Percentiles rank a stretch among this genome's conserved stretches.
These are phyloP conservation scores for Monarcha castaneiventris DNA, from an alignment of 2,113 vertebrate species.

Conservation along the genomic window DNA sequence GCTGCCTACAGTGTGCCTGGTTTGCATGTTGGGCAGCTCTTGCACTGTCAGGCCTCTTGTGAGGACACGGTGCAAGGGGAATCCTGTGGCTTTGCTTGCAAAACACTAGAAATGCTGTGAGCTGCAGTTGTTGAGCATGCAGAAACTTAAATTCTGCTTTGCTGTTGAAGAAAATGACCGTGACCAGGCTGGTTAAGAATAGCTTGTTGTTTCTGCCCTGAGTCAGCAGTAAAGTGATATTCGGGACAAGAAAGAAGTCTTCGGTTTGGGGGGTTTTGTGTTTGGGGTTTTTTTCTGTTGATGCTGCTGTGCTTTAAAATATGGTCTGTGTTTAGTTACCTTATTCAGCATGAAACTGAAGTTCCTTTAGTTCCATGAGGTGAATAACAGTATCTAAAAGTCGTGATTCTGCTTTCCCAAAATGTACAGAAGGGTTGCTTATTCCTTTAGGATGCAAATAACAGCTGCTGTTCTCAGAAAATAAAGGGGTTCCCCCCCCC, in stretches of 20 bases:
- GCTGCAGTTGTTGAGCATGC: not conserved
- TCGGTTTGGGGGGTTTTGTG: not conserved
- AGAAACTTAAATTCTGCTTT: not conserved
- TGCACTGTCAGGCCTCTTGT: not conserved
- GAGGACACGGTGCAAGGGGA: not conserved
- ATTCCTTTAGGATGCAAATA: not conserved
- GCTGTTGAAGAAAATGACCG: not conserved
- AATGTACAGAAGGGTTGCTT: not conserved
- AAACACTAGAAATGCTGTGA: not conserved
- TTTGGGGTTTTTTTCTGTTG: not conserved
- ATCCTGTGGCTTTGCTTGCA: not conserved
- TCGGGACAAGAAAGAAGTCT: not conserved
- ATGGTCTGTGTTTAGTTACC: not conserved
- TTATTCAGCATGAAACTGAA: not conserved
- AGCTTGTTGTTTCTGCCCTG: not conserved
- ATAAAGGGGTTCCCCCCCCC: not conserved
- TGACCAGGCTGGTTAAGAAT: not conserved
- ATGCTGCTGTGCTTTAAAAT: not conserved
- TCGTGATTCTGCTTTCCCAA: not conserved
- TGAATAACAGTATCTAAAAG: not conserved
- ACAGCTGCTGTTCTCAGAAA: not conserved
- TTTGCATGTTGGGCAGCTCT: not conserved
- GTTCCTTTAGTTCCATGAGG: not conserved
- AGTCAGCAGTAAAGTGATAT: not conserved
- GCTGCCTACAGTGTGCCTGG: not conserved